Percentiles rank a stretch among this genome's conserved stretches.
Conservation (phyloP, 1,140 invertebrate genomes). For the Brachystomella parvula region DNA sequence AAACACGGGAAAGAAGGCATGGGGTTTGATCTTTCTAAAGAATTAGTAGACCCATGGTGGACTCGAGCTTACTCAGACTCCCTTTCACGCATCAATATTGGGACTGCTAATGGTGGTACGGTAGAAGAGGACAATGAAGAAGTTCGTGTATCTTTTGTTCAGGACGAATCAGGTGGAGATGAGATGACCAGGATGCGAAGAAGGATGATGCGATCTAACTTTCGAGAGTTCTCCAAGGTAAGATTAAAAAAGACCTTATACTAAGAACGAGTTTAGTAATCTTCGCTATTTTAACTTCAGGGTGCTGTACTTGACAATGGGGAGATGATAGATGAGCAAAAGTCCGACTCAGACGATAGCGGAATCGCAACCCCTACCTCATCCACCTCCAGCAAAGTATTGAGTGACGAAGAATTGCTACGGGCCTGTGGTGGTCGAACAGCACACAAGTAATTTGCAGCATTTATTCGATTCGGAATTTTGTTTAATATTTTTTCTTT, state of each 20-base stretch:
- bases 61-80: conserved; percentile 28
- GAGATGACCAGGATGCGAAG: conserved; percentile 23
- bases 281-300: conserved; percentile 17
- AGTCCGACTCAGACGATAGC: conserved; percentile 7
- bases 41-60: conserved; percentile 37
- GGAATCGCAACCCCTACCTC: background rate
- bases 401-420: conserved; percentile 33
- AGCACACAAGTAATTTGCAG: conserved; percentile 32
- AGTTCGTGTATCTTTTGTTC: background rate
- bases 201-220: conserved; percentile 32
- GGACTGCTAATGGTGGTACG: background rate
- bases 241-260: background rate
- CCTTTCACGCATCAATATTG: conserved; percentile 26
- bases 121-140: background rate
- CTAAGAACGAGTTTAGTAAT: background rate
- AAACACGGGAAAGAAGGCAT: conserved; percentile 35
- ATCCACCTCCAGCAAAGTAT: background rate
- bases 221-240: conserved; percentile 34
- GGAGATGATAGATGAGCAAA: conserved; percentile 14
- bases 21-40: conserved; percentile 36
- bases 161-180: background rate
- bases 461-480: background rate
- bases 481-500: background rate
- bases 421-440: conserved; percentile 36
- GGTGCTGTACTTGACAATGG: conserved; percentile 32